A percentile compares a stretch with the other conserved stretches of the same genome.
Evolutionary conservation across 2,888 invertebrate species (phyloP).

Genomic region (Stenurella melanura): DNA sequence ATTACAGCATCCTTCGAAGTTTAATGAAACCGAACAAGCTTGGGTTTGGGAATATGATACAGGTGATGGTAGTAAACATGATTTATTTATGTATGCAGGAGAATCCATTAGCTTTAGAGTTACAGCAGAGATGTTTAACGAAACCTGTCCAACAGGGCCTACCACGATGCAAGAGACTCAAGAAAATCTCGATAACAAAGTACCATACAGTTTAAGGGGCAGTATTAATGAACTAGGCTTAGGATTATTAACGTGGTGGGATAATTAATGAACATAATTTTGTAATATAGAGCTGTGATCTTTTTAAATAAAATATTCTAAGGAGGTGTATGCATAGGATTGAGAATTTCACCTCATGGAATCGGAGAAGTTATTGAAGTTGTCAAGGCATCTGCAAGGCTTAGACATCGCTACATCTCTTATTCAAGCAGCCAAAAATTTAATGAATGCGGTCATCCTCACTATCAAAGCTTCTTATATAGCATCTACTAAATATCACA

Average conservation of each 20-base stretch:
- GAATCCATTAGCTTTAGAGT: slow-evolving; percentile 92
- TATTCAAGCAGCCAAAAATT: slow-evolving; percentile 98
- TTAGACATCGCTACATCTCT: slow-evolving; percentile 98
- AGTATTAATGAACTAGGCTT: slow-evolving; percentile 95
- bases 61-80: slow-evolving; percentile 87
- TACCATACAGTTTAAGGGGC: slow-evolving; percentile 80
- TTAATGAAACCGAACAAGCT: slow-evolving; percentile 92
- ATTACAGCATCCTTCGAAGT: slow-evolving; percentile 94
- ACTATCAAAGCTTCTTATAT: slow-evolving; percentile 99
- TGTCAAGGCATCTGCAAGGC: too few relatives aligned
- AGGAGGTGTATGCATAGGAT: too few relatives aligned
- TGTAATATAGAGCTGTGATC: background rate
- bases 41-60: slow-evolving; percentile 98
- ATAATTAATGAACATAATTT: slow-evolving; percentile 67
- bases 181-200: slow-evolving; percentile 75
- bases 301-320: slow-evolving; percentile 7
- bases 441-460: slow-evolving; percentile 99
- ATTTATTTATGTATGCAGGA: slow-evolving; percentile 95
- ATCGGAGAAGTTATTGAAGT: too few relatives aligned
- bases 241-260: slow-evolving; percentile 94
- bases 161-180: slow-evolving; percentile 71
- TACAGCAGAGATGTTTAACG: slow-evolving; percentile 91
- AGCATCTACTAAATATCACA: slow-evolving; percentile 97
- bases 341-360: too few relatives aligned
- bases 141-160: slow-evolving; percentile 88